Conservation (phyloP, 2,888 invertebrate genomes). For the Apodemia duryi region DNA sequence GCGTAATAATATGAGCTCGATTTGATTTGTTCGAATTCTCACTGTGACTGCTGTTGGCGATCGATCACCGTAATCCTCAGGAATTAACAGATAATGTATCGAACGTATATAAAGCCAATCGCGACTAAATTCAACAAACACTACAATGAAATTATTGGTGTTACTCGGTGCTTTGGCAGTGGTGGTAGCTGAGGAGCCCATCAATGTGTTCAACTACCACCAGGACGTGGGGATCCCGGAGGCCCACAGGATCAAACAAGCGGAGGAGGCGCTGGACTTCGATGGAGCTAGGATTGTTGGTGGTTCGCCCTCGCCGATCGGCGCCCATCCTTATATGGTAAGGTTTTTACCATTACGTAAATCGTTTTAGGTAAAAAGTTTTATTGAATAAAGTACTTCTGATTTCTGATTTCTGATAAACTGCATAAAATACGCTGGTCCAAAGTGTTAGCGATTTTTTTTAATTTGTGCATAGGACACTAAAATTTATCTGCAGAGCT, state of each 20-base stretch:
- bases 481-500: no score
- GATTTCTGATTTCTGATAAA: no score
- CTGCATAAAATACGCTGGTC: no score
- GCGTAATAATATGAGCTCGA: no score
- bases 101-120: not conserved
- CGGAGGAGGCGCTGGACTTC: constrained; percentile 37
- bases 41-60: no score
- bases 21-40: no score
- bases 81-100: not conserved
- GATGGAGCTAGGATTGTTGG: constrained; percentile 40
- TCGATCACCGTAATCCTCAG: no score
- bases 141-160: constrained; percentile 15
- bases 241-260: constrained; percentile 36
- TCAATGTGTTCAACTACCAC: constrained; percentile 35
- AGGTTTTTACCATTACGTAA: not conserved
- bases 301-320: constrained; percentile 33
- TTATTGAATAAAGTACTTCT: no score
- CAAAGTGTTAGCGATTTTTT: no score
- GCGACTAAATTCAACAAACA: not conserved
- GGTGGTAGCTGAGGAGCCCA: constrained; percentile 26
- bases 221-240: constrained; percentile 36
- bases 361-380: no score
- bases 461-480: no score
- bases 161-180: constrained; percentile 18
- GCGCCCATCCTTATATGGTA: constrained; percentile 35